Conservation (phyloP, 2,797 vertebrate genomes). For the Phyllotis vaccarum region DNA sequence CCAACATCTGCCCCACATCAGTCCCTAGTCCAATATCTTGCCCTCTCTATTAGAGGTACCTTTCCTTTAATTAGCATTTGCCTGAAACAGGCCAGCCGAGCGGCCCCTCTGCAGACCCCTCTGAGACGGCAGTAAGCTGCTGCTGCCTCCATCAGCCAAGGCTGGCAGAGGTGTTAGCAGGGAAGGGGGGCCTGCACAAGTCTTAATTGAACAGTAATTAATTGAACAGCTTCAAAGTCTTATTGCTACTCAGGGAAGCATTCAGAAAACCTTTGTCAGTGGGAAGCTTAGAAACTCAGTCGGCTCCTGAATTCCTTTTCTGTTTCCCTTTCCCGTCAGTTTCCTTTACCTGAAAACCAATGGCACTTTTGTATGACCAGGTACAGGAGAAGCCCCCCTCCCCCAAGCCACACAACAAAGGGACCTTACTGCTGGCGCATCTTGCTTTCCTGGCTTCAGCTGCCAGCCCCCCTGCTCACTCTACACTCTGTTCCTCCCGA, state of each 20-base stretch:
- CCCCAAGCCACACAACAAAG: constrained; percentile 12
- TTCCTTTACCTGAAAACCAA: constrained; percentile 27
- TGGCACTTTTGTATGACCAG: too few relatives aligned
- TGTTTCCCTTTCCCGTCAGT: constrained; percentile 29
- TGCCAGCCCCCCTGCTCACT: not conserved
- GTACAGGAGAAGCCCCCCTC: not conserved
- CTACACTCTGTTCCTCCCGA: not conserved
- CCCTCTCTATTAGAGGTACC: not conserved
- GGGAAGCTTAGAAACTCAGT: not conserved
- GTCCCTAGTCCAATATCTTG: not conserved
- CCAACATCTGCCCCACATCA: not conserved
- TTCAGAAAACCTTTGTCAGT: constrained; percentile 60
- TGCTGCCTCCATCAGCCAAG: constrained; percentile 44
- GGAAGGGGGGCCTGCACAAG: not conserved
- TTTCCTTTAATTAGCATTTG: constrained; percentile 5
- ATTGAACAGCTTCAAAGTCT: constrained; percentile 65
- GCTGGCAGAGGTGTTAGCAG: not conserved
- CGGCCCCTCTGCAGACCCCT: constrained; percentile 56
- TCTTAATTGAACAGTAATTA: constrained; percentile 64
- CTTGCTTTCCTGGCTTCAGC: not conserved
- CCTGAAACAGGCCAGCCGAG: not conserved
- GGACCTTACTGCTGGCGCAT: not conserved
- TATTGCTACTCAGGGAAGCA: constrained; percentile 45
- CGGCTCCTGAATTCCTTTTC: not conserved
- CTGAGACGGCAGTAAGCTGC: constrained; percentile 28